Conservation (phyloP, 2,113 vertebrate species). For the Indicator maculatus region DNA sequence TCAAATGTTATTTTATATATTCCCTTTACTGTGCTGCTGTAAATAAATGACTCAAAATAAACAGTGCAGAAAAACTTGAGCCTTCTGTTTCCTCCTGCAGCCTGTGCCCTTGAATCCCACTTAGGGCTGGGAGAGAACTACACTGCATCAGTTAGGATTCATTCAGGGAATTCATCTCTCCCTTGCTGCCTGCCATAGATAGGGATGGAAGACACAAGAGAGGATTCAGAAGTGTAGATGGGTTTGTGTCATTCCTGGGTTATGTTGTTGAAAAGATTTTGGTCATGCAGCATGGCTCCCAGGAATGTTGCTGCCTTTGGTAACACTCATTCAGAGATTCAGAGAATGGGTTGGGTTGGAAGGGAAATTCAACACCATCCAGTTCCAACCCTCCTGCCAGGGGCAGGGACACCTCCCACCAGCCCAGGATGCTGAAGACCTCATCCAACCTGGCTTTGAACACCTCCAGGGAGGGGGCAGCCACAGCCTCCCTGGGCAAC, state of each 20-base stretch:
- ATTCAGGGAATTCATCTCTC: background rate
- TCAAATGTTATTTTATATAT: slow-evolving; percentile 32
- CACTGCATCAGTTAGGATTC: background rate
- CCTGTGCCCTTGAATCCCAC: background rate
- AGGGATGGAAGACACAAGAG: background rate
- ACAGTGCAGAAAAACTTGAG: background rate
- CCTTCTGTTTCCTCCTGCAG: background rate
- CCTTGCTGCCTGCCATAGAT: background rate
- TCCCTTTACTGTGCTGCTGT: slow-evolving; percentile 9
- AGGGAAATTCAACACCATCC: too few relatives aligned
- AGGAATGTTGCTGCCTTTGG: accelerated
- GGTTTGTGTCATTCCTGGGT: background rate
- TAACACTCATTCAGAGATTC: too few relatives aligned
- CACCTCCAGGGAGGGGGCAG: too few relatives aligned
- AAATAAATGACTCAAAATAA: slow-evolving; percentile 6
- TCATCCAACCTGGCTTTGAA: too few relatives aligned
- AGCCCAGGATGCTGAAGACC: too few relatives aligned
- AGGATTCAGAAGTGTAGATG: background rate
- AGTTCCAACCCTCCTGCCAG: too few relatives aligned
- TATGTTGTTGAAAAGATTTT: background rate
- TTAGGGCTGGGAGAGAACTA: background rate
- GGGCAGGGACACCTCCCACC: too few relatives aligned
- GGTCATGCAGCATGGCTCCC: background rate
- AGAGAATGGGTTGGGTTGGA: too few relatives aligned
- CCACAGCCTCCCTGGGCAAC: too few relatives aligned